Percentiles rank a stretch among this genome's conserved stretches.
These are phyloP conservation scores for Cichladusa arquata DNA, from an alignment of 2,113 vertebrate genomes.

Conservation along the genomic window DNA sequence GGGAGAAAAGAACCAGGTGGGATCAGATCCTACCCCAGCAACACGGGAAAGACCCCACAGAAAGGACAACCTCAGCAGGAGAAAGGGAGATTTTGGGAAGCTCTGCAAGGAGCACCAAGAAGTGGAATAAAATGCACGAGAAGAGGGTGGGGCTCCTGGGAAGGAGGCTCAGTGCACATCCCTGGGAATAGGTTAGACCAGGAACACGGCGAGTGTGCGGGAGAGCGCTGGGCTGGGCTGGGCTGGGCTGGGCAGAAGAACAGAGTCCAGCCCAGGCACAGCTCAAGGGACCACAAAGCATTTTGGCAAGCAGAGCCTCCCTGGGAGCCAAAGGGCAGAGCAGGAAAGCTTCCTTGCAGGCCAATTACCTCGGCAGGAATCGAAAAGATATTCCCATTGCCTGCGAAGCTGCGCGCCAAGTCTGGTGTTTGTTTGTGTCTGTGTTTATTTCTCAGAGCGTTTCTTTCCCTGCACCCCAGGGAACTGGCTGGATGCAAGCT, in stretches of 20 bases:
- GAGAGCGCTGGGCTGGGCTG: not conserved
- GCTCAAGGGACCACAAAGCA: not conserved
- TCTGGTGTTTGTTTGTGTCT: conserved; percentile 62
- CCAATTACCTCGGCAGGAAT: conserved; percentile 36
- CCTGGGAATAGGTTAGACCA: not conserved
- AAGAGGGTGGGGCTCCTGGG: not conserved
- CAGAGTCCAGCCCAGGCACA: not conserved
- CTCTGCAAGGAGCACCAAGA: not conserved
- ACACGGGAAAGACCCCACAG: accelerated
- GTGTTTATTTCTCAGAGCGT: conserved; percentile 56
- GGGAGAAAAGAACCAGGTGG: not conserved
- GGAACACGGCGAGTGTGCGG: not conserved
- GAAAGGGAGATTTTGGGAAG: not conserved
- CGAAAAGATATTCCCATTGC: conserved; percentile 62
- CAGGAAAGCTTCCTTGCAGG: not conserved
- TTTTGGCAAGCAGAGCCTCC: conserved; percentile 6
- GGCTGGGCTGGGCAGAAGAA: not conserved
- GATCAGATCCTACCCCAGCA: not conserved
- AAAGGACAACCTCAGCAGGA: not conserved
- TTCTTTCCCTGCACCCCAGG: conserved; percentile 40
- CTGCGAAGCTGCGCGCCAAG: conserved; percentile 23
- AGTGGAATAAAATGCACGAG: not conserved
- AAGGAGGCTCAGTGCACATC: not conserved
- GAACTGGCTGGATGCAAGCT: conserved; percentile 47
- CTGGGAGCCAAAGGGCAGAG: conserved; percentile 1